Evolutionary conservation across 2,888 invertebrate genomes (phyloP).

Genomic region (Aleiodes alternator): DNA sequence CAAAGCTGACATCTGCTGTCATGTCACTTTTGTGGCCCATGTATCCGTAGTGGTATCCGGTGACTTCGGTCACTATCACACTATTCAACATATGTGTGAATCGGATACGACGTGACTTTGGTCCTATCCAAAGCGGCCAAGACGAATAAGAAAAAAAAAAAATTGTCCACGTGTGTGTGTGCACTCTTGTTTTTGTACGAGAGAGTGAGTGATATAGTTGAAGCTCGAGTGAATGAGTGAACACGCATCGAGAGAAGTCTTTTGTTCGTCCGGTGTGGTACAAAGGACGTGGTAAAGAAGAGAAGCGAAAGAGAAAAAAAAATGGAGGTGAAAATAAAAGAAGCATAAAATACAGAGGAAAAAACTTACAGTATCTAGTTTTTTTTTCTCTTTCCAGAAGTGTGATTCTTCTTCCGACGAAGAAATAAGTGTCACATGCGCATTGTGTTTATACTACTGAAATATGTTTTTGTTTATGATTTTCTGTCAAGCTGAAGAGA

Average conservation of each 20-base stretch:
- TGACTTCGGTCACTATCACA: constrained; percentile 13
- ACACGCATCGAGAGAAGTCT: constrained; percentile 30
- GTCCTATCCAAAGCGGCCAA: neutral
- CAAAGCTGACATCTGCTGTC: constrained; percentile 24
- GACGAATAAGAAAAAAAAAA: constrained; percentile 7
- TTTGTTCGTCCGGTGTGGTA: constrained; percentile 21
- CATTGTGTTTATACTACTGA: no score
- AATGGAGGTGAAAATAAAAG: neutral
- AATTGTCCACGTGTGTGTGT: neutral
- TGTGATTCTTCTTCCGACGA: no score
- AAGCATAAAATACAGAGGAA: constrained; percentile 9
- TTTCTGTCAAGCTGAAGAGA: no score
- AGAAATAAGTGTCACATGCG: no score
- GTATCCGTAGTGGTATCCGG: constrained; percentile 14
- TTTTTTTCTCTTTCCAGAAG: no score
- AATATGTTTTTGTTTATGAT: no score
- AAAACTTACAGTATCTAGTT: neutral
- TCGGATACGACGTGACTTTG: constrained; percentile 21
- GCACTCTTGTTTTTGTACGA: neutral
- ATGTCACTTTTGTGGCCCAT: constrained; percentile 4
- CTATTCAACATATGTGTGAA: constrained; percentile 12
- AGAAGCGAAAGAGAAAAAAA: constrained; percentile 6
- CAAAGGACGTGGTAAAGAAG: constrained; percentile 22
- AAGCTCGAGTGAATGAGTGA: constrained; percentile 23
- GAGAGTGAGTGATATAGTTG: neutral